A percentile compares a stretch with the other conserved stretches of the same genome.
Evolutionary conservation across 1,140 invertebrate genomes (phyloP).

Genomic region (Procambarus virginalis): DNA sequence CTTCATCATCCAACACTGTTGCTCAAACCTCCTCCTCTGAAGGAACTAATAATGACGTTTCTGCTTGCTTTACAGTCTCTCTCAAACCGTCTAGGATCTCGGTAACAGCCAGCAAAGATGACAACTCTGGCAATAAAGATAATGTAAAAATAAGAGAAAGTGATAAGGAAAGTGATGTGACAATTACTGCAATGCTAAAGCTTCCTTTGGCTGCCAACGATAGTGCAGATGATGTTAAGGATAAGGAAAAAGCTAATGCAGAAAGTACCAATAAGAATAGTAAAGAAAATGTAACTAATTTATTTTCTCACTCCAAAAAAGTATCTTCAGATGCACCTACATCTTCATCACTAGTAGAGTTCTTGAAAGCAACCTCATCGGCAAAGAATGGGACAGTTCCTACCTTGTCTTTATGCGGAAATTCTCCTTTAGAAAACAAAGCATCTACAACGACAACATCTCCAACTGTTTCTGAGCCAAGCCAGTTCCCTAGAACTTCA

Average conservation of each 20-base stretch:
- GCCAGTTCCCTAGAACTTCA: background rate
- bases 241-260: no score
- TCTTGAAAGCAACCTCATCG: background rate
- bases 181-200: background rate
- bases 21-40: background rate
- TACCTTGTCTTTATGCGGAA: background rate
- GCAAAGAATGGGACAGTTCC: background rate
- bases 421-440: background rate
- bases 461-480: background rate
- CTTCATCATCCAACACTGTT: background rate
- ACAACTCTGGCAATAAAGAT: background rate
- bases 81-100: background rate
- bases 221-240: background rate
- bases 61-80: background rate
- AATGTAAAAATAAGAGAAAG: background rate
- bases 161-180: background rate
- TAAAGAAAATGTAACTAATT: background rate
- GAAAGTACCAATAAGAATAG: no score
- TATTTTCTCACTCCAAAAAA: background rate
- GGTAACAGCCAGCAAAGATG: background rate
- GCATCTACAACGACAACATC: background rate
- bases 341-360: background rate
- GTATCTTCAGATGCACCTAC: background rate
- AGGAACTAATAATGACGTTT: background rate
- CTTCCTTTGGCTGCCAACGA: background rate